phyloP scores from a whole-genome alignment of 2,113 vertebrate species.

The Condylura cristata region DNA sequence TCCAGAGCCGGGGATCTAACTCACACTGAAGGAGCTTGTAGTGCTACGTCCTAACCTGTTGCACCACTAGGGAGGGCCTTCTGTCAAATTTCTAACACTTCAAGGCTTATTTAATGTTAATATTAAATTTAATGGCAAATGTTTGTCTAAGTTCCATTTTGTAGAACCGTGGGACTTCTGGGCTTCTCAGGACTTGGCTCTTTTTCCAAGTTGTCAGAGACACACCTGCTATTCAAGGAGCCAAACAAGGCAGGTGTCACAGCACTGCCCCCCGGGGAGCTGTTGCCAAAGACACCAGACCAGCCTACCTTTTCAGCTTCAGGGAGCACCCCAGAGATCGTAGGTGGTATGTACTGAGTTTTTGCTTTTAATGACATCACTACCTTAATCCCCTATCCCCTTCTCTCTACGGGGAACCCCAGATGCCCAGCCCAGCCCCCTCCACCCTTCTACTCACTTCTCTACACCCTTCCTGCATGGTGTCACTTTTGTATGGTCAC shows the following conservation, averaged over 20 bases:
- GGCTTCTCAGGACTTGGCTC: constrained; percentile 70
- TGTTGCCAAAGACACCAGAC: fast-evolving
- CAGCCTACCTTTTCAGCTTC: fast-evolving
- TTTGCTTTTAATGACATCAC: fast-evolving
- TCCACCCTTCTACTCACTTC: not conserved
- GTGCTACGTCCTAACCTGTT: no score
- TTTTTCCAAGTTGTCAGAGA: not conserved
- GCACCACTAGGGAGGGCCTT: no score
- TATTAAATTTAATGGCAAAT: not conserved
- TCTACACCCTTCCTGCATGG: not conserved
- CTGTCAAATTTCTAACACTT: not conserved
- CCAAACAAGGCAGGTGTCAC: fast-evolving
- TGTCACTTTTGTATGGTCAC: not conserved
- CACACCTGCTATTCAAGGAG: not conserved
- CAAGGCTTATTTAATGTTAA: not conserved
- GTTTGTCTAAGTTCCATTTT: constrained; percentile 85
- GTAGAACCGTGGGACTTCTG: constrained; percentile 80
- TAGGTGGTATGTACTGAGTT: fast-evolving
- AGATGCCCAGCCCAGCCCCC: not conserved
- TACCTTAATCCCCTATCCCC: not conserved
- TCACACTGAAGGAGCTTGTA: no score
- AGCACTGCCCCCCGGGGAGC: fast-evolving
- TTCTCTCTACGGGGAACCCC: not conserved
- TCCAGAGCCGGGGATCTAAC: no score
- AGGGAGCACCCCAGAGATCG: not conserved